phyloP scores from a whole-genome alignment of 1,140 invertebrate genomes.

The Drosophila kohkoa region DNA sequence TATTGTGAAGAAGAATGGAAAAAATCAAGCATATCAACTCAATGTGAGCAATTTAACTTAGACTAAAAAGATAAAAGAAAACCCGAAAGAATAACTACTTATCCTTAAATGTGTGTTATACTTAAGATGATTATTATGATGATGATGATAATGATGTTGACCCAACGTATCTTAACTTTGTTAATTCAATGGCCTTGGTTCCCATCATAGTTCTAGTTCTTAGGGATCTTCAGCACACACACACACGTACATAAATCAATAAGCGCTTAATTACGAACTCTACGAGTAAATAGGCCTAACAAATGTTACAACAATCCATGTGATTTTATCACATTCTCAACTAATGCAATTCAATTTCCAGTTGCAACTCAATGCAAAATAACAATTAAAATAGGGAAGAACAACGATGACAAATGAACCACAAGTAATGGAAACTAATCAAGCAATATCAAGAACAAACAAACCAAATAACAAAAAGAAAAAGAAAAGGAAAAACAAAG shows the following conservation, averaged over 20 bases:
- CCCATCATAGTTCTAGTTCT: slow-evolving; percentile 38
- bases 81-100: slow-evolving; percentile 14
- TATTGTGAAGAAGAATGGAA: slow-evolving; percentile 34
- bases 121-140: slow-evolving; percentile 3
- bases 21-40: slow-evolving; percentile 51
- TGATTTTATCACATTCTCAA: slow-evolving; percentile 29
- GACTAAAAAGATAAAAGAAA: slow-evolving; percentile 21
- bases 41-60: slow-evolving; percentile 59
- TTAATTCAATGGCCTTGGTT: slow-evolving; percentile 52
- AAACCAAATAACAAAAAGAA: slow-evolving; percentile 10
- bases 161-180: slow-evolving; percentile 32
- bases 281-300: slow-evolving; percentile 55
- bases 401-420: slow-evolving; percentile 39
- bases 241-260: slow-evolving; percentile 32
- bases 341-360: slow-evolving; percentile 54
- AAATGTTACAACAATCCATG: slow-evolving; percentile 37
- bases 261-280: slow-evolving; percentile 42
- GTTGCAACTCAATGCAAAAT: slow-evolving; percentile 23
- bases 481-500: slow-evolving; percentile 61
- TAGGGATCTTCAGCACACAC: slow-evolving; percentile 72
- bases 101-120: slow-evolving; percentile 30
- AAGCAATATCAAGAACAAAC: slow-evolving; percentile 65
- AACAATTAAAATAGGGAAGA: not conserved
- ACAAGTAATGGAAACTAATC: slow-evolving; percentile 45
- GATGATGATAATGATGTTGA: slow-evolving; percentile 12